Percentiles rank a stretch among this genome's conserved stretches.
phyloP scores from a whole-genome alignment of 2,113 vertebrate species.

The Polyodon spathula region DNA sequence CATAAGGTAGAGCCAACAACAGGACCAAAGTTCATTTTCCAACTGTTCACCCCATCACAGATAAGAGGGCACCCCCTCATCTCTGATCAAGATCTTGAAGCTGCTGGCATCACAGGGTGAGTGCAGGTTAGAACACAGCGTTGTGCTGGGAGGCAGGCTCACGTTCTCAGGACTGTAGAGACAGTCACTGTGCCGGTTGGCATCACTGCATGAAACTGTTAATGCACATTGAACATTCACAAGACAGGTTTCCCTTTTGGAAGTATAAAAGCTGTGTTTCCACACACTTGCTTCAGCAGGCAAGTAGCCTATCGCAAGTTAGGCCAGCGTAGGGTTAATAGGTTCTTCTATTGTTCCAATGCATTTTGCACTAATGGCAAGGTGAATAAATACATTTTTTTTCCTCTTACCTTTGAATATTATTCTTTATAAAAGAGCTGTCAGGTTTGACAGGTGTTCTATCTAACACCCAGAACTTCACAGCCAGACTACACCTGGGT shows the following conservation, averaged over 20 bases:
- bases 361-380: too few relatives aligned
- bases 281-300: too few relatives aligned
- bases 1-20: constrained; percentile 42
- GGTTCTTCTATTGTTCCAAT: too few relatives aligned
- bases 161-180: constrained; percentile 6
- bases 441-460: too few relatives aligned
- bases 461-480: too few relatives aligned
- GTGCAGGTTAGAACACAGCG: constrained; percentile 57
- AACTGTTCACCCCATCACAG: constrained; percentile 26
- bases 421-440: too few relatives aligned
- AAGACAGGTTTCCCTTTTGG: constrained; percentile 16
- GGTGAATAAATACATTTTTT: too few relatives aligned
- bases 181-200: constrained; percentile 44
- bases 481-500: too few relatives aligned
- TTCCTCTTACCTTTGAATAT: too few relatives aligned
- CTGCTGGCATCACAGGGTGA: constrained; percentile 32
- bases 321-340: too few relatives aligned
- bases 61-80: constrained; percentile 27
- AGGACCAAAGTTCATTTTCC: constrained; percentile 50
- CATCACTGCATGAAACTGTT: constrained; percentile 28
- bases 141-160: constrained; percentile 41
- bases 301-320: too few relatives aligned
- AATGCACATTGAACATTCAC: constrained; percentile 34
- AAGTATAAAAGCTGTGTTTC: too few relatives aligned
- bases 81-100: constrained; percentile 17